These are phyloP conservation scores for Trichechus manatus DNA, from an alignment of 2,113 vertebrate genomes.

Conservation along the genomic window DNA sequence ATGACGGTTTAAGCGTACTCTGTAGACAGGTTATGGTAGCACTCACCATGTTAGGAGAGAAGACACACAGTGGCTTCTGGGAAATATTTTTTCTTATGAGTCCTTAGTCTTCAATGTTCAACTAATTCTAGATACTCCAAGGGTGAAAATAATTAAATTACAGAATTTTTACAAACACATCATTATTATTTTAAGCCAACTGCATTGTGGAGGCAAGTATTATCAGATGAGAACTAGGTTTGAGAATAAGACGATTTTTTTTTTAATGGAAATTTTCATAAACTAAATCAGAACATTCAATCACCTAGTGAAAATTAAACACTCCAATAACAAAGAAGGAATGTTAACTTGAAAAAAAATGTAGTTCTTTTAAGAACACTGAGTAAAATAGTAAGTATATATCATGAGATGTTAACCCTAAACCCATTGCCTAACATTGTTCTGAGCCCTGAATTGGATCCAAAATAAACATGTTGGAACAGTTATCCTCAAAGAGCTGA, in stretches of 20 bases:
- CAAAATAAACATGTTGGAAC: neutral
- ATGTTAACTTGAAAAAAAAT: neutral
- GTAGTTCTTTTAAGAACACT: neutral
- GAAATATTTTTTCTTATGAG: neutral
- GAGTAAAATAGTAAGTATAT: neutral
- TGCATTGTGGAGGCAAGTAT: neutral
- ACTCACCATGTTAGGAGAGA: neutral
- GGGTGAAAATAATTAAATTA: neutral
- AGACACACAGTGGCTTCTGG: neutral
- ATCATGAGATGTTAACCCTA: neutral
- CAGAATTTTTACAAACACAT: neutral
- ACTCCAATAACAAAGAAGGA: neutral
- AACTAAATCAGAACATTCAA: constrained; percentile 9
- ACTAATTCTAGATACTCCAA: neutral
- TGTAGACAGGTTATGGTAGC: neutral
- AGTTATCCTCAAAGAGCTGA: neutral
- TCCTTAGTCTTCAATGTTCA: neutral
- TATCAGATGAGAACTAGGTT: constrained; percentile 10
- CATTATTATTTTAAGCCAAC: neutral
- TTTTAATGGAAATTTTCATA: neutral
- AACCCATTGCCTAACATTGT: neutral
- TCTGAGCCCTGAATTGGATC: neutral
- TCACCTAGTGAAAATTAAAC: constrained; percentile 2
- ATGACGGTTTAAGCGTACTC: neutral
- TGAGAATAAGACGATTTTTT: neutral